Conservation (phyloP, 2,888 invertebrate species). For the Seira sanloemensis region DNA sequence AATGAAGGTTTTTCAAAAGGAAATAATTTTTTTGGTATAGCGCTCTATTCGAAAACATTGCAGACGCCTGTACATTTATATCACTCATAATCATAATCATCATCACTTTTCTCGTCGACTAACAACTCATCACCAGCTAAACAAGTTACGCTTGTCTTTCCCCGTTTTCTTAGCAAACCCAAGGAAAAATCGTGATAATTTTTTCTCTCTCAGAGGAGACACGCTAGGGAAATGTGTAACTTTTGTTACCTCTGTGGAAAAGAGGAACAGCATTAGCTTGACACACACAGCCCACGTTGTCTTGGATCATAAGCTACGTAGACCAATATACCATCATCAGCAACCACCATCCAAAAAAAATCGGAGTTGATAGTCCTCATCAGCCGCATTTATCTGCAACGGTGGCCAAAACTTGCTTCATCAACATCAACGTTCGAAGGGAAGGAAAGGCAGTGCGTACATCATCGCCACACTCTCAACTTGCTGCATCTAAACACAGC, state of each 20-base stretch:
- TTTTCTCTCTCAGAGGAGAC: not conserved
- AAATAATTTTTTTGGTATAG: not conserved
- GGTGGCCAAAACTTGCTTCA: too few relatives aligned
- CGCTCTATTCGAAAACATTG: not conserved
- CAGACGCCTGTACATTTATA: not conserved
- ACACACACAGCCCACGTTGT: constrained; percentile 23
- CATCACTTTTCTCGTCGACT: not conserved
- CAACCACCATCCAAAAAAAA: too few relatives aligned
- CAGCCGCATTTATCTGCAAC: too few relatives aligned
- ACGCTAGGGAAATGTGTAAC: constrained; percentile 59
- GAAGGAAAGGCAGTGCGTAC: too few relatives aligned
- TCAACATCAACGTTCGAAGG: too few relatives aligned
- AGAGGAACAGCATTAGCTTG: constrained; percentile 38
- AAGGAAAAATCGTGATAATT: too few relatives aligned
- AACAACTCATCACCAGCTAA: not conserved
- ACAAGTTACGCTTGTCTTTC: constrained; percentile 11
- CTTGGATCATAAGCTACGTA: too few relatives aligned
- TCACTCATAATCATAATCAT: constrained; percentile 20
- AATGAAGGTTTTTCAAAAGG: not conserved
- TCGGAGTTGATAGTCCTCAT: too few relatives aligned
- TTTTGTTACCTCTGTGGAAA: constrained; percentile 17
- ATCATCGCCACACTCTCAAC: not conserved
- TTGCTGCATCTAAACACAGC: constrained; percentile 25
- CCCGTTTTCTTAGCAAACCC: not conserved
- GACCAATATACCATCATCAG: too few relatives aligned